Evolutionary conservation across 2,888 invertebrate species (phyloP).

Genomic region (Cryptocephalus moraei): DNA sequence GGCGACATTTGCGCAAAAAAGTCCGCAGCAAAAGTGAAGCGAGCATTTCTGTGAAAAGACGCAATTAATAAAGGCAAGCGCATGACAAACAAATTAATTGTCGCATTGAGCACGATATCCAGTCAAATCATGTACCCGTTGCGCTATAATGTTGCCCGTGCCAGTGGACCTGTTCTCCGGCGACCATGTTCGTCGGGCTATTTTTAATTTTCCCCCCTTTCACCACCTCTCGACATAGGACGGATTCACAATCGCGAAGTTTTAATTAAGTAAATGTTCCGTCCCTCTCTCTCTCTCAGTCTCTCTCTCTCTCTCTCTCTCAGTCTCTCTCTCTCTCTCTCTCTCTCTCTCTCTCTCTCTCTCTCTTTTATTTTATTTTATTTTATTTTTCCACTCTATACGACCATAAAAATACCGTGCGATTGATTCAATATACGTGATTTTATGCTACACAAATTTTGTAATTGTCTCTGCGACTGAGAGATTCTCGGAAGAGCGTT

Average conservation of each 20-base stretch:
- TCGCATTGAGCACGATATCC: conserved; percentile 19
- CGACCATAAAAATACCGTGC: conserved; percentile 21
- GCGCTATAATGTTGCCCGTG: conserved; percentile 21
- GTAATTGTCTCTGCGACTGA: conserved; percentile 3
- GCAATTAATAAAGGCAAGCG: conserved; percentile 15
- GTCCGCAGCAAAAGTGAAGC: no score
- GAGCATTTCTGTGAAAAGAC: conserved; percentile 6
- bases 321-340: no score
- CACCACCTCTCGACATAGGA: no score
- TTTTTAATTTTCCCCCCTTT: conserved; percentile 25
- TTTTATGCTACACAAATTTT: conserved; percentile 14
- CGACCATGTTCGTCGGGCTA: conserved; percentile 23
- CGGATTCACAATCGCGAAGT: conserved; percentile 21
- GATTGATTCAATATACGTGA: conserved; percentile 21
- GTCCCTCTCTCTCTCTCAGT: not conserved
- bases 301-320: no score
- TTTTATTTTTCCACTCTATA: not conserved
- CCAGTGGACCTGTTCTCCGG: conserved; percentile 18
- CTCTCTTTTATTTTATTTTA: no score
- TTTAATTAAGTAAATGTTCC: conserved; percentile 25
- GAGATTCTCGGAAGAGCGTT: no score
- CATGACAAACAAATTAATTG: conserved; percentile 25
- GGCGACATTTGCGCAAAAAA: no score
- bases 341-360: no score
- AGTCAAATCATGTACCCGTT: conserved; percentile 23